Percentiles rank a stretch among this genome's conserved stretches.
Evolutionary conservation across 2,888 invertebrate genomes (phyloP).

Genomic region (Drosophila melanosoma): DNA sequence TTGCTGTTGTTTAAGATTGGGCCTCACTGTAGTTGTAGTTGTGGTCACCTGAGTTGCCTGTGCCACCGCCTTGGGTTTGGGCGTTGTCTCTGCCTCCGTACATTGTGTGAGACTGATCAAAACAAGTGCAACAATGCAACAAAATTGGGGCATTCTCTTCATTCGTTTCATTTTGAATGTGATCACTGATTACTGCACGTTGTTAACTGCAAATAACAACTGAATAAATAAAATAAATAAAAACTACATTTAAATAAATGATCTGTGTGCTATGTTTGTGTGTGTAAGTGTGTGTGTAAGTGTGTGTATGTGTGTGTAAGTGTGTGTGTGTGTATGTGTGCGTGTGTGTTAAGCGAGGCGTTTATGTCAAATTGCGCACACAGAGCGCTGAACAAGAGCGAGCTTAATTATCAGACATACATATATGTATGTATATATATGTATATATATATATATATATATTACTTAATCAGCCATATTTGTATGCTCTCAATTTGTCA

Average conservation of each 20-base stretch:
- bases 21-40: conserved; percentile 7
- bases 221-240: conserved; percentile 45
- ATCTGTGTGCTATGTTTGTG: conserved; percentile 6
- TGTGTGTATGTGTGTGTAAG: conserved; percentile 6
- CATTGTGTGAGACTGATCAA: conserved; percentile 48
- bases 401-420: conserved; percentile 54
- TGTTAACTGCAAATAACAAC: conserved; percentile 52
- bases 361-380: conserved; percentile 62
- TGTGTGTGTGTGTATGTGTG: conserved; percentile 22
- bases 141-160: conserved; percentile 58
- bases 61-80: conserved; percentile 33
- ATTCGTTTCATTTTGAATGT: conserved; percentile 27
- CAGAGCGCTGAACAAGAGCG: conserved; percentile 51
- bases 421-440: background rate
- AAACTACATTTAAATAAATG: background rate
- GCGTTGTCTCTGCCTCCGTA: conserved; percentile 51
- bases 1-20: conserved; percentile 15
- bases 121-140: conserved; percentile 38
- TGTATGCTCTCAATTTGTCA: background rate
- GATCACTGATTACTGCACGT: conserved; percentile 61
- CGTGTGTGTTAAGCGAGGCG: conserved; percentile 53
- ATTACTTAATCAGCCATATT: background rate
- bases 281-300: conserved; percentile 26
- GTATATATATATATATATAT: background rate
- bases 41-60: conserved; percentile 18